Conservation (phyloP, 2,797 vertebrate genomes). For the Gymnothorax javanicus region DNA sequence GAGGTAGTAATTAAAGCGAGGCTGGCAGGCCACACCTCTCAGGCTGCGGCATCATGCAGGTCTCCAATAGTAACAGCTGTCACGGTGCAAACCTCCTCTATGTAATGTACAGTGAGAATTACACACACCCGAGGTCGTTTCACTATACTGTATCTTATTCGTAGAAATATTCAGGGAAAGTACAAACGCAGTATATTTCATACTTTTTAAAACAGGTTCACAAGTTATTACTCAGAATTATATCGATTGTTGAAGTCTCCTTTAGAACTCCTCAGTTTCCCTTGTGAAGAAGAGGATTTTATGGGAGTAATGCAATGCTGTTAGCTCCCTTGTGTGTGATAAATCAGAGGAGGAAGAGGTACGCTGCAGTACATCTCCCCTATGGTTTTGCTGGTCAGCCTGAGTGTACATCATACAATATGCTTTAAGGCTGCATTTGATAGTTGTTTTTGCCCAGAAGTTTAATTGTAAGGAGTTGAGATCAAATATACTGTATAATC, state of each 20-base stretch:
- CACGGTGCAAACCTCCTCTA: constrained; percentile 4
- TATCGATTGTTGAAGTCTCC: neutral
- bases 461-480: neutral
- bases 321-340: neutral
- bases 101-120: constrained; percentile 15
- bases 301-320: constrained; percentile 17
- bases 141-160: neutral
- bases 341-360: constrained; percentile 4
- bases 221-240: neutral
- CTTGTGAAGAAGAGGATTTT: constrained; percentile 9
- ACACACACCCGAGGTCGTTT: neutral
- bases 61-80: constrained; percentile 21
- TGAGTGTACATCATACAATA: neutral
- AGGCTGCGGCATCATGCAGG: constrained; percentile 7
- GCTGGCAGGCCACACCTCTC: constrained; percentile 65
- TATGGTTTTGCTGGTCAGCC: constrained; percentile 10
- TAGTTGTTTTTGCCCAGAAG: constrained; percentile 11
- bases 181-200: neutral
- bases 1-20: constrained; percentile 79
- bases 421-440: neutral
- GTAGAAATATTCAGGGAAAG: neutral
- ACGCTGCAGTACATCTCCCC: neutral
- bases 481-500: neutral
- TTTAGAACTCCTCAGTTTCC: neutral
- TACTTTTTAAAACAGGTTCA: neutral